Percentiles rank a stretch among this genome's conserved stretches.
Evolutionary conservation across 1,140 invertebrate genomes (phyloP).

Genomic region (Frieseomelitta varia): DNA sequence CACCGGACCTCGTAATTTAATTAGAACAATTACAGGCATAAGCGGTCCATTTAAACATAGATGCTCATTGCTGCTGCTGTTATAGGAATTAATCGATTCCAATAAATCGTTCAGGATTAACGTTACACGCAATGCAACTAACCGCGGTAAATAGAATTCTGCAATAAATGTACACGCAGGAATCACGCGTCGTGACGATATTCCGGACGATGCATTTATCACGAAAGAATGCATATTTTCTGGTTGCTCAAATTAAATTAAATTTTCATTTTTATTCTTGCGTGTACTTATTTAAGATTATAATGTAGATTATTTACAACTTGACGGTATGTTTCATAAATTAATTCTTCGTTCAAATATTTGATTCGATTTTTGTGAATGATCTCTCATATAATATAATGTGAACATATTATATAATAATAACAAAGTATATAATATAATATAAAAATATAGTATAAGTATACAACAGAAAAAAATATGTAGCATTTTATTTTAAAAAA

Average conservation of each 20-base stretch:
- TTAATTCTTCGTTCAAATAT: too few relatives aligned
- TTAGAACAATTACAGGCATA: neutral
- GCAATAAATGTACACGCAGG: neutral
- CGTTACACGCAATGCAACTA: slow-evolving; percentile 15
- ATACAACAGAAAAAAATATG: too few relatives aligned
- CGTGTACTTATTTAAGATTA: too few relatives aligned
- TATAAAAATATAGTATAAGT: too few relatives aligned
- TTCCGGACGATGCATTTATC: slow-evolving; percentile 15
- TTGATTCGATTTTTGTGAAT: too few relatives aligned
- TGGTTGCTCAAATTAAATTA: neutral
- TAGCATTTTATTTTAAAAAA: too few relatives aligned
- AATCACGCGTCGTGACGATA: neutral
- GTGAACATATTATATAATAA: too few relatives aligned
- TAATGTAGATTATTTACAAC: too few relatives aligned
- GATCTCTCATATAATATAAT: too few relatives aligned
- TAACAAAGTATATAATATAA: too few relatives aligned
- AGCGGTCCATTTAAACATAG: neutral
- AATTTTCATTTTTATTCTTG: neutral
- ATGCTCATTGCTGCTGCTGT: neutral
- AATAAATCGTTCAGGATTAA: slow-evolving; percentile 40
- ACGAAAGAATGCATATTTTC: neutral
- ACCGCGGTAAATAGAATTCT: slow-evolving; percentile 25
- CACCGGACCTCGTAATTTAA: neutral
- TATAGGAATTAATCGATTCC: neutral
- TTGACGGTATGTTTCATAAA: too few relatives aligned